phyloP scores from a whole-genome alignment of 2,888 invertebrate genomes.

The Archips xylosteana region DNA sequence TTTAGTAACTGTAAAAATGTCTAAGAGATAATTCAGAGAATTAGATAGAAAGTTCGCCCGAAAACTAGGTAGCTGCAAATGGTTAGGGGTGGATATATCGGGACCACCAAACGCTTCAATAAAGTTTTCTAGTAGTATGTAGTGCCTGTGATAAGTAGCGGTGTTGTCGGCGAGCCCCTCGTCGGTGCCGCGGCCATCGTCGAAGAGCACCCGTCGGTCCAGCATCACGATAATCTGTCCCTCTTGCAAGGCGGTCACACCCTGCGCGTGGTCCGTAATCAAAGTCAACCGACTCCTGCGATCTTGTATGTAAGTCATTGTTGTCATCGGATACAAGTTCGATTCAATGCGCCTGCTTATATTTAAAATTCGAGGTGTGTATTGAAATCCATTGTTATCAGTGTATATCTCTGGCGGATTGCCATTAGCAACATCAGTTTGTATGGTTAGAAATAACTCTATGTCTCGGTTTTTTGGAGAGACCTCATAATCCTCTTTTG shows the following conservation, averaged over 20 bases:
- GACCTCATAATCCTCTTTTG: slow-evolving; percentile 92
- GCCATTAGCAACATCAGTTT: slow-evolving; percentile 93
- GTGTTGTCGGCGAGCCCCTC: slow-evolving; percentile 97
- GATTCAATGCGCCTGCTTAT: slow-evolving; percentile 94
- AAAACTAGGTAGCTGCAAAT: slow-evolving; percentile 65
- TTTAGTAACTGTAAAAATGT: slow-evolving; percentile 66
- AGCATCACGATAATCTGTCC: slow-evolving; percentile 97
- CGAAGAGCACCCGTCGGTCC: slow-evolving; percentile 95
- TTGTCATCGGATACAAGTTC: slow-evolving; percentile 97
- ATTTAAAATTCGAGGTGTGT: slow-evolving; percentile 91
- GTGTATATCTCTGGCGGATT: slow-evolving; percentile 92
- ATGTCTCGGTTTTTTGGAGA: slow-evolving; percentile 94
- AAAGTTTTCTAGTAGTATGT: slow-evolving; percentile 72
- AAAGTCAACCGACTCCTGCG: slow-evolving; percentile 88
- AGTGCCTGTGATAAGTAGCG: slow-evolving; percentile 81
- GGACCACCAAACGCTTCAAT: slow-evolving; percentile 42
- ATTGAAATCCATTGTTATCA: slow-evolving; percentile 97
- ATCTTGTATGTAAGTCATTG: slow-evolving; percentile 94
- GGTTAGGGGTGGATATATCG: slow-evolving; percentile 38
- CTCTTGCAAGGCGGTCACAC: slow-evolving; percentile 94
- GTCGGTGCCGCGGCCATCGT: slow-evolving; percentile 96
- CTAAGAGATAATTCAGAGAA: slow-evolving; percentile 61
- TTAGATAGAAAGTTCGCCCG: slow-evolving; percentile 64
- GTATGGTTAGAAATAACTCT: slow-evolving; percentile 95
- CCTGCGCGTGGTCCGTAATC: slow-evolving; percentile 95